Evolutionary conservation across 2,797 vertebrate genomes (phyloP).

Genomic region (Adelosebastes latens): DNA sequence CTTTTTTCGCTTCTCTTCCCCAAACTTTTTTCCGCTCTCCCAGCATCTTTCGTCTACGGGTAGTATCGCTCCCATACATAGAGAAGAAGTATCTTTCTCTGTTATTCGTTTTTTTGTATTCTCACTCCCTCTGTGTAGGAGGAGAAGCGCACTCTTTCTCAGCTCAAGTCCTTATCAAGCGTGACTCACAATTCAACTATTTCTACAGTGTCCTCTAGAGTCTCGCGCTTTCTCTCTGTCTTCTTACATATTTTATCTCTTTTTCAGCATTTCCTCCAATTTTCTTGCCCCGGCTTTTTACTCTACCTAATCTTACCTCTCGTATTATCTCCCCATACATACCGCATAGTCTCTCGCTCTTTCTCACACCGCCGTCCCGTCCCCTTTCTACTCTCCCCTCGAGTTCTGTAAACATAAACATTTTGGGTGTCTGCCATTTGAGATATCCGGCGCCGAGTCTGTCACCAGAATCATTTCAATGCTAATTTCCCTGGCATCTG

Average conservation of each 20-base stretch:
- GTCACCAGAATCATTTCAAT: constrained; percentile 80
- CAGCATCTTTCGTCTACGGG: constrained; percentile 13
- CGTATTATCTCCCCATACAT: constrained; percentile 42
- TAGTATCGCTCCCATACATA: constrained; percentile 23
- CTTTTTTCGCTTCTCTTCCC: background rate
- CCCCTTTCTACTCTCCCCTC: constrained; percentile 26
- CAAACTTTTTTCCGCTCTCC: constrained; percentile 21
- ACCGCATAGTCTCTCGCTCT: constrained; percentile 7
- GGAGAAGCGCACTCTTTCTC: constrained; percentile 39
- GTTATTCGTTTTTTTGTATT: constrained; percentile 20
- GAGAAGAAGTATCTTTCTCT: constrained; percentile 31
- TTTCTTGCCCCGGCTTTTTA: constrained; percentile 43
- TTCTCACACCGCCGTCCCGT: constrained; percentile 16
- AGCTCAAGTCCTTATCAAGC: constrained; percentile 64
- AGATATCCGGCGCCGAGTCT: constrained; percentile 69
- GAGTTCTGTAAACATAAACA: constrained; percentile 71
- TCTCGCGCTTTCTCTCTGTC: constrained; percentile 32
- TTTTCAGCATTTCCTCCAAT: constrained; percentile 48
- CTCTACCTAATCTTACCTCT: constrained; percentile 63
- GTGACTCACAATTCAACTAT: constrained; percentile 68
- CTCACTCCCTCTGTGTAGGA: constrained; percentile 47
- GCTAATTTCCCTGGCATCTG: constrained; percentile 80
- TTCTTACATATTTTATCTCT: constrained; percentile 62
- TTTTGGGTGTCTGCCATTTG: constrained; percentile 71
- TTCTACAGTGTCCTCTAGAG: constrained; percentile 53